Evolutionary conservation across 2,888 invertebrate species (phyloP).

Genomic region (Harpalus rufipes): DNA sequence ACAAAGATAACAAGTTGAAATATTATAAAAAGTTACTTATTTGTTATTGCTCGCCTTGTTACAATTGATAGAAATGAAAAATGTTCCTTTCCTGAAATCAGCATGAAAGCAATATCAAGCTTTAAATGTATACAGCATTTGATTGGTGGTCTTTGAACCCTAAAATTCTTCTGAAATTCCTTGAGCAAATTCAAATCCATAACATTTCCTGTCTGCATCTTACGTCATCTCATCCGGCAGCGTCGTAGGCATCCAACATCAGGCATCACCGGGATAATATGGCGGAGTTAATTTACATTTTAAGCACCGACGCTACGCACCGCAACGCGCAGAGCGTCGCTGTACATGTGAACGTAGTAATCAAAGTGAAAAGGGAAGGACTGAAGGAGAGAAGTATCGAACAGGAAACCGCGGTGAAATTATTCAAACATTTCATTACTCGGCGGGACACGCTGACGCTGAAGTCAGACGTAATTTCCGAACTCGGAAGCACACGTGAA

Average conservation of each 20-base stretch:
- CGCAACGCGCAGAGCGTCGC: neutral
- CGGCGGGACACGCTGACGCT: conserved; percentile 51
- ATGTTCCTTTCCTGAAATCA: neutral
- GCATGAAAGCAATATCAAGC: neutral
- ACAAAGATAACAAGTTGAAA: too few species aligned
- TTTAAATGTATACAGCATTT: neutral
- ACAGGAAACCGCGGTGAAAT: conserved; percentile 61
- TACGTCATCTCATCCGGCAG: conserved; percentile 10
- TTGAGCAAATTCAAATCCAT: conserved; percentile 14
- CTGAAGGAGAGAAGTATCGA: conserved; percentile 36
- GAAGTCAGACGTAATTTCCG: conserved; percentile 63
- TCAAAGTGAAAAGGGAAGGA: conserved; percentile 58
- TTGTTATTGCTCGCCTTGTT: too few species aligned
- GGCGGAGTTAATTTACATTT: conserved; percentile 61
- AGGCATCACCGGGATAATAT: conserved; percentile 34
- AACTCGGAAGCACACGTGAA: conserved; percentile 65
- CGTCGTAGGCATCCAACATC: neutral
- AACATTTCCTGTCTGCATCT: conserved; percentile 29
- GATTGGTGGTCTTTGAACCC: neutral
- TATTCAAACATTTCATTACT: conserved; percentile 64
- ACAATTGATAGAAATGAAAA: too few species aligned
- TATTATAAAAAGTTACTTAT: too few species aligned
- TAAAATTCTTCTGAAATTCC: conserved; percentile 18
- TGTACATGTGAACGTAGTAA: conserved; percentile 45
- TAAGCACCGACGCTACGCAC: conserved; percentile 44